Conservation (phyloP, 2,113 vertebrate genomes). For the Orcinus orca region DNA sequence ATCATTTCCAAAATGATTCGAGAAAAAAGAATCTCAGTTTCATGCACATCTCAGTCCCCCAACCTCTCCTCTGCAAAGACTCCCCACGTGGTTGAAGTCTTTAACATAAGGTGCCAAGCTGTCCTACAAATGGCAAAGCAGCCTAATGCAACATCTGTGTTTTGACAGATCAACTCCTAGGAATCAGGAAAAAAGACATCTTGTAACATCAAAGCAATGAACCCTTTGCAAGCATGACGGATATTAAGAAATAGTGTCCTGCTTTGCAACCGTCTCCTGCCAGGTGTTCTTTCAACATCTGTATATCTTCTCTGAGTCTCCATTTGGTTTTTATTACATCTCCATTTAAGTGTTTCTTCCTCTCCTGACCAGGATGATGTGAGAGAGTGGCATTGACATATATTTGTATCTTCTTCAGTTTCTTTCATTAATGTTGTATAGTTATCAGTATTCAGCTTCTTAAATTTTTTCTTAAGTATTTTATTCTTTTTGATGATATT, state of each 20-base stretch:
- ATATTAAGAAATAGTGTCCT: not conserved
- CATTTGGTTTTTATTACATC: not conserved
- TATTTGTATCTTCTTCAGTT: not conserved
- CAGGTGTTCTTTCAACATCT: not conserved
- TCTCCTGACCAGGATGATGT: not conserved
- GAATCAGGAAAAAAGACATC: not conserved
- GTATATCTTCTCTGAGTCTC: not conserved
- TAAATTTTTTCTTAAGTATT: not conserved
- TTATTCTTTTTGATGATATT: not conserved
- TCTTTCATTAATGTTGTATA: not conserved
- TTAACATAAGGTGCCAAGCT: not conserved
- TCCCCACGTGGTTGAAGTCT: not conserved
- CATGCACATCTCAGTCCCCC: not conserved
- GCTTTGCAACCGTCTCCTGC: not conserved
- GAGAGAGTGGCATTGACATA: too few species aligned
- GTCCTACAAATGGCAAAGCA: not conserved
- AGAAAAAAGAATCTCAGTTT: not conserved
- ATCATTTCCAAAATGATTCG: not conserved
- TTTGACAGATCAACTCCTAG: constrained; percentile 22
- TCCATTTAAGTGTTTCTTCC: not conserved
- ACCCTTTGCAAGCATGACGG: not conserved
- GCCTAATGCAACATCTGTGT: not conserved
- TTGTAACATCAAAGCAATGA: not conserved
- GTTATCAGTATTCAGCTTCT: not conserved
- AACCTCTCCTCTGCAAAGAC: not conserved